Conservation (phyloP, 2,888 invertebrate species). For the Drosophila paramelanica region DNA sequence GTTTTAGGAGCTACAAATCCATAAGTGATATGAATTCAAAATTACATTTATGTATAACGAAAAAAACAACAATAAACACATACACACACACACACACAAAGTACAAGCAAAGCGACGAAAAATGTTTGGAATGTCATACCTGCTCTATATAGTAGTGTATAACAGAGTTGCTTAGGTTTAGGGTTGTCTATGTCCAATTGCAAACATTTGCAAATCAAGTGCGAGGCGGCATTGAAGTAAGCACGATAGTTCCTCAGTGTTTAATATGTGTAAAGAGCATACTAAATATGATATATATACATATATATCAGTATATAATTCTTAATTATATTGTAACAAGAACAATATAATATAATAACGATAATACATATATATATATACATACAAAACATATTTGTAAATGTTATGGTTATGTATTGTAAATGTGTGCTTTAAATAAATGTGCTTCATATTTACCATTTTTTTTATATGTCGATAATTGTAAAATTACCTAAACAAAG, state of each 20-base stretch:
- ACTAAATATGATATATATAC: conserved; percentile 40
- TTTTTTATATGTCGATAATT: conserved; percentile 50
- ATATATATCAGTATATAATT: conserved; percentile 23
- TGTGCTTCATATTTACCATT: conserved; percentile 77
- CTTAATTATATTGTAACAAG: conserved; percentile 37
- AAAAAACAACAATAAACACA: conserved; percentile 23
- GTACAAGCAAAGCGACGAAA: conserved; percentile 61
- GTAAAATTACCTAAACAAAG: conserved; percentile 57
- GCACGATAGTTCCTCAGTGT: conserved; percentile 82
- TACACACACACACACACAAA: conserved; percentile 46
- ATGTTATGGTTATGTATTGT: conserved; percentile 71
- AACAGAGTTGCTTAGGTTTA: conserved; percentile 57
- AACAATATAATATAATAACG: conserved; percentile 18
- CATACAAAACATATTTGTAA: conserved; percentile 55
- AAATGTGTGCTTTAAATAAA: conserved; percentile 83
- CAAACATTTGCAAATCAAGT: conserved; percentile 35
- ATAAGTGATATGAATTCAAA: conserved; percentile 80
- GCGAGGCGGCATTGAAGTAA: conserved; percentile 67
- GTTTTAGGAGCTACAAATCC: conserved; percentile 75
- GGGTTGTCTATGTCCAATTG: conserved; percentile 62
- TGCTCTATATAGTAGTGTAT: conserved; percentile 30
- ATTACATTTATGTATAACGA: conserved; percentile 50
- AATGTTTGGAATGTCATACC: conserved; percentile 23
- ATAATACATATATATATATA: conserved; percentile 14
- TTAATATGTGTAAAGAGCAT: conserved; percentile 60